These are phyloP conservation scores for Gisinianus flammeolus DNA, from an alignment of 2,888 invertebrate species.

Conservation along the genomic window DNA sequence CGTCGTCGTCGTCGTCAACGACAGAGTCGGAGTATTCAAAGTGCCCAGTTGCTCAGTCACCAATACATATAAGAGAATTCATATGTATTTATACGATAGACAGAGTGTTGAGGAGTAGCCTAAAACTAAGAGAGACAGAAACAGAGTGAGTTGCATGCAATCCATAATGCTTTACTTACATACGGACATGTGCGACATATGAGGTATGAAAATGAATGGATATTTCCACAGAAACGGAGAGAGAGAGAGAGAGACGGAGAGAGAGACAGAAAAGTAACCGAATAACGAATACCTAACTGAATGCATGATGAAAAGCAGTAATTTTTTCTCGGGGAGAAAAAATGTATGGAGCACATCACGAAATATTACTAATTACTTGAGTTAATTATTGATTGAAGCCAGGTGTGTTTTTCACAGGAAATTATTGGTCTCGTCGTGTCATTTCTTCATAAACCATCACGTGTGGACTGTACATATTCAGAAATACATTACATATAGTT, in stretches of 20 bases:
- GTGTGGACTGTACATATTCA: not conserved
- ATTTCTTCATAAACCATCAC: conserved; percentile 35
- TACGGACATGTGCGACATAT: not conserved
- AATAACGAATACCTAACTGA: not conserved
- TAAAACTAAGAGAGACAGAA: no score
- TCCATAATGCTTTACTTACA: not conserved
- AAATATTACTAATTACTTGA: conserved; percentile 57
- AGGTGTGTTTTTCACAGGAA: conserved; percentile 58
- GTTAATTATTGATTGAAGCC: conserved; percentile 56
- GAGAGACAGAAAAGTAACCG: no score
- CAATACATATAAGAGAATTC: not conserved
- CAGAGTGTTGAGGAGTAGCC: not conserved
- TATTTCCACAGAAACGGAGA: not conserved
- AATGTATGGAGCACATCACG: conserved; percentile 43
- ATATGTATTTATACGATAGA: not conserved
- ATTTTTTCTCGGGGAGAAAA: conserved; percentile 41
- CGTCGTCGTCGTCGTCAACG: no score
- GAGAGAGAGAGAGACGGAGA: not conserved
- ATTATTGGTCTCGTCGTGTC: conserved; percentile 50
- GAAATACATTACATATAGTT: not conserved
- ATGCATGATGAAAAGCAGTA: conserved; percentile 51
- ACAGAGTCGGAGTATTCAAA: conserved; percentile 4
- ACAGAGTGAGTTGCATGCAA: not conserved
- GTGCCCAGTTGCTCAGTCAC: not conserved
- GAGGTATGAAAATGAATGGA: conserved; percentile 9